phyloP scores from a whole-genome alignment of 2,888 invertebrate genomes.

The Rotaria macrura region DNA sequence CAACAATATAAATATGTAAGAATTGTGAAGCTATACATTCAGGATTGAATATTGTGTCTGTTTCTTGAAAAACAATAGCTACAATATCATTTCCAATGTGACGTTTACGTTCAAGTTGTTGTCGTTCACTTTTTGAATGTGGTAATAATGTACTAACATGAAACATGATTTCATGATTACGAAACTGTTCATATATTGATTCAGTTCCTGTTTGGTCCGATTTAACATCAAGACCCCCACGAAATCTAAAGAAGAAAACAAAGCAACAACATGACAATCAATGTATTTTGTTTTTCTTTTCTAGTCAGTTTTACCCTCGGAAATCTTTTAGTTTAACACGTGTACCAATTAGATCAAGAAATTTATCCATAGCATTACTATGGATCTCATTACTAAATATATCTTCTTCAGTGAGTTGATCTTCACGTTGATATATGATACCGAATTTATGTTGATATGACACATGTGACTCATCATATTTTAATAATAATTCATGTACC shows the following conservation, averaged over 20 bases:
- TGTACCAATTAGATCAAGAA: constrained; percentile 26
- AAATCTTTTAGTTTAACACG: constrained; percentile 30
- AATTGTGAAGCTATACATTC: constrained; percentile 99
- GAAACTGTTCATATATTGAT: constrained; percentile 76
- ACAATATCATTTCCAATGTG: constrained; percentile 87
- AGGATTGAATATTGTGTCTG: constrained; percentile 83
- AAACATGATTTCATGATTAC: constrained; percentile 85
- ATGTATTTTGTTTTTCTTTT: no score
- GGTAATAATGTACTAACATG: constrained; percentile 75
- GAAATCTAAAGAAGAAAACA: constrained; percentile 63
- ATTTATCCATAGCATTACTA: constrained; percentile 23
- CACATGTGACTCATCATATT: constrained; percentile 16
- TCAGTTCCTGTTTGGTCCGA: constrained; percentile 80
- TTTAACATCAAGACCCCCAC: constrained; percentile 85
- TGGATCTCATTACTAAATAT: constrained; percentile 30
- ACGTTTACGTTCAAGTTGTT: constrained; percentile 62
- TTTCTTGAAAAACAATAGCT: constrained; percentile 75
- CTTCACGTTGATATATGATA: not conserved
- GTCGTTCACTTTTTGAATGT: constrained; percentile 70
- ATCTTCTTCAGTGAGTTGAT: constrained; percentile 30
- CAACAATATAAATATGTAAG: constrained; percentile 87
- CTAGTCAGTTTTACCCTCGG: not conserved
- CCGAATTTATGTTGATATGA: constrained; percentile 10
- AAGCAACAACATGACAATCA: no score
- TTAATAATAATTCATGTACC: not conserved